Percentiles rank a stretch among this genome's conserved stretches.
phyloP scores from a whole-genome alignment of 2,113 vertebrate genomes.

The Heptranchias perlo region DNA sequence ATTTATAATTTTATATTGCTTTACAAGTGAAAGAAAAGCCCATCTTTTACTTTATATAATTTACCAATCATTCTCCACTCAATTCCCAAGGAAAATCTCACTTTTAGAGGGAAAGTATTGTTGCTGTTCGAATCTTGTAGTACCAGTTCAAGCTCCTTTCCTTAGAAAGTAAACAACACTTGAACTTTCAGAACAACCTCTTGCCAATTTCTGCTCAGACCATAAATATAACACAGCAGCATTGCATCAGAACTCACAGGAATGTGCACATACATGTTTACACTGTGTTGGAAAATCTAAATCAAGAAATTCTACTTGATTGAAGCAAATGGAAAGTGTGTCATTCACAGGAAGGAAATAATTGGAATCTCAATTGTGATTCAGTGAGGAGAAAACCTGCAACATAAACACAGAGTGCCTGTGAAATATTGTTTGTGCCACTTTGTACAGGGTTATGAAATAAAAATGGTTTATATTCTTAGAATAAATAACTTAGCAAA shows the following conservation, averaged over 20 bases:
- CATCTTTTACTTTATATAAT: not conserved
- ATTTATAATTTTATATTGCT: not conserved
- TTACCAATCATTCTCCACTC: not conserved
- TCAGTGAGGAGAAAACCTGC: not conserved
- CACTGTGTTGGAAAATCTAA: not conserved
- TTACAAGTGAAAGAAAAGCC: not conserved
- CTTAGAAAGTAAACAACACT: not conserved
- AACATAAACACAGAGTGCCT: not conserved
- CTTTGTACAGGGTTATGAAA: not conserved
- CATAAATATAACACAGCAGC: not conserved
- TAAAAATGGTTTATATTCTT: not conserved
- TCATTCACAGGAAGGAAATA: conserved; percentile 27
- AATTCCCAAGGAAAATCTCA: not conserved
- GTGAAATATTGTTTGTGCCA: not conserved
- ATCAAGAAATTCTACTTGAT: not conserved
- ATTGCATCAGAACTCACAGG: not conserved
- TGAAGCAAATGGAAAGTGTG: not conserved
- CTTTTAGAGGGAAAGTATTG: not conserved
- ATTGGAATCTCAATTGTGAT: conserved; percentile 25
- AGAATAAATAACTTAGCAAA: not conserved
- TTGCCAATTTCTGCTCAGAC: conserved; percentile 8
- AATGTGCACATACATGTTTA: not conserved
- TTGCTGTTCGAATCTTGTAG: not conserved
- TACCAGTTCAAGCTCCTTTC: not conserved
- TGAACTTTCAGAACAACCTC: conserved; percentile 21